phyloP scores from a whole-genome alignment of 2,113 vertebrate genomes.

The Phocoena phocoena region DNA sequence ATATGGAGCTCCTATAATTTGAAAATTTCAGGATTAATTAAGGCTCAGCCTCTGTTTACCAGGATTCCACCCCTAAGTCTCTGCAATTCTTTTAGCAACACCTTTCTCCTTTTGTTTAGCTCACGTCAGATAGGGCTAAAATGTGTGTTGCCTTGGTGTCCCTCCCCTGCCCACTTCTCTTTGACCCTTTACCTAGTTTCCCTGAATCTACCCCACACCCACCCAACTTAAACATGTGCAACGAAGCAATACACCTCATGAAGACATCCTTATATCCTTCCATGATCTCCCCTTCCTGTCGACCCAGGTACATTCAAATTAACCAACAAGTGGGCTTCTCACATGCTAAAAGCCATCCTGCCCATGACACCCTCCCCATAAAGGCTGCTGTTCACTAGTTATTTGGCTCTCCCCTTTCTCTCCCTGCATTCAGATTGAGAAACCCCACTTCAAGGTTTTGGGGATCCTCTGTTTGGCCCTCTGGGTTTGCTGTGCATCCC shows the following conservation, averaged over 20 bases:
- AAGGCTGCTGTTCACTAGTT: background rate
- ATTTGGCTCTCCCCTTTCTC: background rate
- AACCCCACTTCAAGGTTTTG: background rate
- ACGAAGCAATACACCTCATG: background rate
- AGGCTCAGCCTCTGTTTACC: background rate
- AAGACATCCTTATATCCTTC: background rate
- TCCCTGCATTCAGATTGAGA: background rate
- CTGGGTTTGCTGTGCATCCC: background rate
- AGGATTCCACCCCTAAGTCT: background rate
- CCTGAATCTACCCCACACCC: background rate
- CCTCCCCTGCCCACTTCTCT: background rate
- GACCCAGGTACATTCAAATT: background rate
- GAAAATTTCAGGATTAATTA: background rate
- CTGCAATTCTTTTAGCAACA: background rate
- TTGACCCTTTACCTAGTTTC: background rate
- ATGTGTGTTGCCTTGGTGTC: background rate
- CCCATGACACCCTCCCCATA: background rate
- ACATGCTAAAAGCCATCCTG: background rate
- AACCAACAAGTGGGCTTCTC: background rate
- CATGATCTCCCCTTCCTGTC: background rate
- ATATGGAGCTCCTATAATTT: background rate
- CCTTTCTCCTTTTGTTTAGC: background rate
- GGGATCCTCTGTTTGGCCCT: background rate
- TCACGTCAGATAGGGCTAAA: background rate
- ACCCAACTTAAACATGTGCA: background rate